These are phyloP conservation scores for Cristatella mucedo DNA, from an alignment of 2,888 invertebrate genomes.

Conservation along the genomic window DNA sequence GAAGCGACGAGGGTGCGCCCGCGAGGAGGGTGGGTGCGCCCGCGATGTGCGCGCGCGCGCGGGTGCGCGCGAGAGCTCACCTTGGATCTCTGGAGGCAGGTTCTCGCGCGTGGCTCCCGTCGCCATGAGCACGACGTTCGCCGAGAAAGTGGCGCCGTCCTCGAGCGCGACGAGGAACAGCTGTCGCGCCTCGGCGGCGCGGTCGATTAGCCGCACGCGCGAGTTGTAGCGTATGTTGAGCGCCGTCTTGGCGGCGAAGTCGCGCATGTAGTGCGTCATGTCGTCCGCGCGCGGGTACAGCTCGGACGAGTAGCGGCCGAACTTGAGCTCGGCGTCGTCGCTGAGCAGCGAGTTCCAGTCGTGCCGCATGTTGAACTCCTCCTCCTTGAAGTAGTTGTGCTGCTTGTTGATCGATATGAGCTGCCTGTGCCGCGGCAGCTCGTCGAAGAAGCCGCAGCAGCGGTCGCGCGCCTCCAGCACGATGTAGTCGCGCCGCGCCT, in stretches of 20 bases:
- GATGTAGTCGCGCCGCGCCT: constrained; percentile 34
- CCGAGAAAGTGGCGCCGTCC: background rate
- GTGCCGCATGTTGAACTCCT: constrained; percentile 10
- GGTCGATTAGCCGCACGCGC: background rate
- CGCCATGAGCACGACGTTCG: constrained; percentile 5
- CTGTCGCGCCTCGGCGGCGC: background rate
- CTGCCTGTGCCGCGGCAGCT: constrained; percentile 3
- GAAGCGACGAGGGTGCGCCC: too few species aligned
- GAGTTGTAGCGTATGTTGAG: constrained; percentile 6
- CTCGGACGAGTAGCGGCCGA: constrained; percentile 18
- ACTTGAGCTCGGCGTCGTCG: constrained; percentile 13
- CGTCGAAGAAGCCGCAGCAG: constrained; percentile 10
- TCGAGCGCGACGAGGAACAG: background rate
- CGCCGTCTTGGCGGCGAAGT: background rate
- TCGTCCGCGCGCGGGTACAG: constrained; percentile 17
- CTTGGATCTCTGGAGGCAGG: constrained; percentile 1
- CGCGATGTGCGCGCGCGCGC: too few species aligned
- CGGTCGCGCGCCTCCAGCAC: constrained; percentile 26
- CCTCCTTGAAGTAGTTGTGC: constrained; percentile 6
- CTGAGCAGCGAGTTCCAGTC: constrained; percentile 11
- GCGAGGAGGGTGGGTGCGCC: too few species aligned
- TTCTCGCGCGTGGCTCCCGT: constrained; percentile 8
- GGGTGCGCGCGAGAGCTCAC: background rate
- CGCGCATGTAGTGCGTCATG: background rate
- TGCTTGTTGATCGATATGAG: constrained; percentile 10